Conservation (phyloP, 2,113 vertebrate genomes). For the Callipepla californica region DNA sequence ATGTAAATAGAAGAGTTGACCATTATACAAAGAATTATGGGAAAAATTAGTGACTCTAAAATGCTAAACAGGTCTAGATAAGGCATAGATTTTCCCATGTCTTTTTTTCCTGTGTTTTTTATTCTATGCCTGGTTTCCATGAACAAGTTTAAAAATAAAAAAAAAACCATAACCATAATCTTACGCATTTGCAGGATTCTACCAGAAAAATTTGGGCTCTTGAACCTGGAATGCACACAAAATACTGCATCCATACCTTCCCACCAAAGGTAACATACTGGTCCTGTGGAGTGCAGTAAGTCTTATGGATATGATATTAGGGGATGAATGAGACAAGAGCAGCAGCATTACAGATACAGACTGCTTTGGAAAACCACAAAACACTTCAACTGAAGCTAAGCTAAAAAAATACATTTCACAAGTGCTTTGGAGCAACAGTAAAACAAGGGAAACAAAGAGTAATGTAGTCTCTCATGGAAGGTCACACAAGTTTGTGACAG, state of each 20-base stretch:
- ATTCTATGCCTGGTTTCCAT: background rate
- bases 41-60: background rate
- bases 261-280: rapidly evolving
- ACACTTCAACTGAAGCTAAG: background rate
- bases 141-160: background rate
- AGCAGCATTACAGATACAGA: background rate
- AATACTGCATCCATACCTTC: background rate
- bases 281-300: no score
- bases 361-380: background rate
- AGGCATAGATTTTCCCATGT: background rate
- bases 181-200: background rate
- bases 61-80: background rate
- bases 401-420: background rate
- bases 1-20: background rate
- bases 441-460: background rate
- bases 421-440: background rate
- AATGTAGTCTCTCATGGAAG: background rate
- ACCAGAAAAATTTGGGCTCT: background rate
- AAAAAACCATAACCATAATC: no score
- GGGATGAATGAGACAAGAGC: background rate
- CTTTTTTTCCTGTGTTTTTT: background rate
- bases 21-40: background rate
- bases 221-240: background rate
- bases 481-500: rapidly evolving
- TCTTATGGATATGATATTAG: background rate